Evolutionary conservation across 2,113 vertebrate genomes (phyloP), one percentile per base, ranked within the genome.

Genomic region (Mola mola): DNA sequence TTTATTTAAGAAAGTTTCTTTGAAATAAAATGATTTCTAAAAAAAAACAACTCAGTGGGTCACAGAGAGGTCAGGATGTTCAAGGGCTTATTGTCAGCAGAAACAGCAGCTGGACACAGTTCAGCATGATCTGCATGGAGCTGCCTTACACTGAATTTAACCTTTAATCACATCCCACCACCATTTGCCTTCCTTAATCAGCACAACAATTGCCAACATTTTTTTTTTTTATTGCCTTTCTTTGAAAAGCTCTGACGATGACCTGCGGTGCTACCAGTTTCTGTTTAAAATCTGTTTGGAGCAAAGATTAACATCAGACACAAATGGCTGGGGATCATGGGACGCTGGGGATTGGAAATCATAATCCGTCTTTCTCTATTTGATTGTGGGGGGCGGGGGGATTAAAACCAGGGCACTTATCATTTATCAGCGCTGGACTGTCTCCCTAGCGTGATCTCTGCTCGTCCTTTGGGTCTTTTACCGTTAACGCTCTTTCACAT

Each of bases 291-390:
- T 78, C 67, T 75, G 49, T 81, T 67, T 37, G 49, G 42, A 72
- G 53, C 47, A 36, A 57, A 83, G 74, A 80, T 83, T 82, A 83
- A 37, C 22, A 7, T 73, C 52, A 38, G 59, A 68, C 37, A 69
- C 77, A 81, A 86, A 82, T 86, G 77, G 48, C 53, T 4, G 2
- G 72, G 65, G 76, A 67, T 69, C 40, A 41, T 59, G 68, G 55
- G 71, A 64, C 60, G 37, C 37, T 17, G 6, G 61, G 71, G 72
- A 75, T 71, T 81, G 75, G 16, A 46, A 58, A 58, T 77, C 41
- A 6, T 86, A 81, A 86, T 87, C 75, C 59, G 12, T 2, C n/a
- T 60, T 49, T 28, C 59, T 60, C 22, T 47, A 53, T 55, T 72
- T 62, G 40, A 64, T 59, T 75, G 55, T n/a, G n/a, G n/a, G n/a